Evolutionary conservation across 2,888 invertebrate genomes (phyloP), one percentile per base, ranked within the genome.

Genomic region (Pherbina coryleti): DNA sequence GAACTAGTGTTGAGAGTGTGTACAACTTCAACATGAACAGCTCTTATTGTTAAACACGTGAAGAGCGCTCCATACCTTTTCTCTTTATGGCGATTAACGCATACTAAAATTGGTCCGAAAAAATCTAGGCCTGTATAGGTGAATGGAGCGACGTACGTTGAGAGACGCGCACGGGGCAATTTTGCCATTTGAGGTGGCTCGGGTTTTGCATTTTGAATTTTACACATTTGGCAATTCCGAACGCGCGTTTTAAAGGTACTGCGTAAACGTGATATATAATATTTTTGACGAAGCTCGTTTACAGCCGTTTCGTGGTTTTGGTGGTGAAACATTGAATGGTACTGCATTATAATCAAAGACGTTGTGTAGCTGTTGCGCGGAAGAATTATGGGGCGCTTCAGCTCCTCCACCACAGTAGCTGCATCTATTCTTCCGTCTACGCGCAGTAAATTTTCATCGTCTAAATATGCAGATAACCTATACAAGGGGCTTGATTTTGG

Each of bases 61-160:
- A 81, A 17, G 31, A 80, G 60, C 3, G 78, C 80, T 4, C 78
- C 79, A 28, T 79, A 80, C 31, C 80, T 62, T 57, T 82, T 80
- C 60, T 79, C 80, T 9, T 55, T 74, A 14, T 74, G 79, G 9
- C 80, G 53, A 9, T 34, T n/a, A 0, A 77, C 75, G 2, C 74
- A n/a, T 4, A 79, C 49, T 17, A 72, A 44, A 22, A 79, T 17
- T 1, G 81, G 81, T 4, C 81, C 81, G 14, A 79, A 81, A 60
- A 76, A 81, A 60, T 83, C 82, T 8, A 80, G 14, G 1, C 81
- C 82, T 8, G 79, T 81, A 57, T 79, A 81, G 0, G 78, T 77
- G 31, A 82, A 82, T 7, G 81, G 79, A 5, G 77, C 49, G 55
- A 69, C 9, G 70, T n/a, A 31, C 71, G 49, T 34, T 49, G 74